Conservation (phyloP, 2,113 vertebrate genomes). For the Picathartes gymnocephalus region DNA sequence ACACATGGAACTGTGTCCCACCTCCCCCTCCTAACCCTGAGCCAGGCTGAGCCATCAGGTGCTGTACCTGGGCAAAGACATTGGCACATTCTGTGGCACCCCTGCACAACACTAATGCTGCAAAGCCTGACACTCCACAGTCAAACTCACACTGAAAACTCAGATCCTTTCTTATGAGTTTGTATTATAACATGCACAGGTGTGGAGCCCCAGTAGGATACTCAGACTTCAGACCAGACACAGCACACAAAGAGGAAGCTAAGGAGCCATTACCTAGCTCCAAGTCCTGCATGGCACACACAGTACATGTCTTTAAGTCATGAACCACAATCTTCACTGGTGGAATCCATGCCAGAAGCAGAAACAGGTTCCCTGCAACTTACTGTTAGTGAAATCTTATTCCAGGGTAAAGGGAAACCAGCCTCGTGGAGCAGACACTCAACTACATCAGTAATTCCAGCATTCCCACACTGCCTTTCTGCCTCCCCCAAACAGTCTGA, state of each 20-base stretch:
- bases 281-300: neutral
- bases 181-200: neutral
- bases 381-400: neutral
- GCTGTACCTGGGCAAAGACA: too few species aligned
- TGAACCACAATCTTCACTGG: neutral
- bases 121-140: neutral
- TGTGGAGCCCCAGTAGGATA: neutral
- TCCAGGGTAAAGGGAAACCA: neutral
- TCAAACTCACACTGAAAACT: neutral
- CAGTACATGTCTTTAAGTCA: neutral
- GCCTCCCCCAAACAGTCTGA: neutral
- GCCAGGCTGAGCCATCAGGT: neutral
- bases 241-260: neutral
- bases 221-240: neutral
- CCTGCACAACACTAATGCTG: neutral
- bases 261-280: neutral
- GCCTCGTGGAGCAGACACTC: neutral
- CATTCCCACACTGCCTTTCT: neutral
- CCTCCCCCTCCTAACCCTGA: too few species aligned
- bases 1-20: rapidly evolving
- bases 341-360: neutral
- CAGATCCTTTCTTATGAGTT: neutral
- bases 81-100: rapidly evolving
- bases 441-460: neutral
- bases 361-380: neutral